phyloP scores from a whole-genome alignment of 2,113 vertebrate genomes.

The Bujurquina vittata region DNA sequence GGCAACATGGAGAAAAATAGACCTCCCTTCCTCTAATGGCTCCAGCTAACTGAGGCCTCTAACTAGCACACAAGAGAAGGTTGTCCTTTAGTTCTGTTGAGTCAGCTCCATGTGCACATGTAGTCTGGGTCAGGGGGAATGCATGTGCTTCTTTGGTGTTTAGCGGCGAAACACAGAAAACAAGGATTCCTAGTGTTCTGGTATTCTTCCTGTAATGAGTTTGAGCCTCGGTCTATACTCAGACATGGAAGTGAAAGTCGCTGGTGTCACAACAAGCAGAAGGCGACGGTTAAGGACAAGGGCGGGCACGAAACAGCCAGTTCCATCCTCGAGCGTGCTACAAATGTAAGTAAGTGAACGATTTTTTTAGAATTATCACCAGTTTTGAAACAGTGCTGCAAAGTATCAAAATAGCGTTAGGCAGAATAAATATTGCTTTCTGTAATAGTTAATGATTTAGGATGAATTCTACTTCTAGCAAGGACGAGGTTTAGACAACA shows the following conservation, averaged over 20 bases:
- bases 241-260: conserved; percentile 77
- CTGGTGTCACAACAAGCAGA: conserved; percentile 35
- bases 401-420: not conserved
- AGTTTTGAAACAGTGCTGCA: not conserved
- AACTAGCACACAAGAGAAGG: conserved; percentile 5
- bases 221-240: conserved; percentile 22
- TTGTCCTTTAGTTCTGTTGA: conserved; percentile 49
- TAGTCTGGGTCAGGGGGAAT: conserved; percentile 67
- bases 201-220: conserved; percentile 13
- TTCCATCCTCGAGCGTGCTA: not conserved
- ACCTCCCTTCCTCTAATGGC: conserved; percentile 8
- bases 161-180: conserved; percentile 42
- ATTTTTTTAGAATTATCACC: not conserved
- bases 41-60: conserved; percentile 19
- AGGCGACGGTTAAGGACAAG: not conserved
- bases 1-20: conserved; percentile 29
- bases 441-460: conserved; percentile 18
- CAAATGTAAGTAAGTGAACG: conserved; percentile 44
- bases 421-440: not conserved
- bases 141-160: conserved; percentile 71
- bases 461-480: conserved; percentile 4
- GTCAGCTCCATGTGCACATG: conserved; percentile 48
- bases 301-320: not conserved
- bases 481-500: not conserved
- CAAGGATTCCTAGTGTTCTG: conserved; percentile 69